Evolutionary conservation across 92 coral and sea anemone species (phyloP), one percentile per base, ranked within the genome.

Genomic region (Phenganax subtilis): DNA sequence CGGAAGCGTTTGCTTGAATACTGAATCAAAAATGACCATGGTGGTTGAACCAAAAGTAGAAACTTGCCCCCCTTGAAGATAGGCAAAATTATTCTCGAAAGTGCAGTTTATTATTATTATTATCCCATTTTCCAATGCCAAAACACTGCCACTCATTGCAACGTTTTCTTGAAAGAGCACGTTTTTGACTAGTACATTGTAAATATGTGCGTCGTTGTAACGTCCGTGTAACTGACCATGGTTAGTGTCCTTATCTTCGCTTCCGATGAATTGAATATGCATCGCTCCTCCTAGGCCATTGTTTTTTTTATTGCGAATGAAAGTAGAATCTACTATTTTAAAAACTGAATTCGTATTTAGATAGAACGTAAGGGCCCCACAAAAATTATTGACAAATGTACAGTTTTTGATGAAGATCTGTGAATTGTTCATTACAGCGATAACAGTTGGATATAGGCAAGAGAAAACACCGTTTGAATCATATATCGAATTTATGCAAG

Each of bases 21-120:
- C 82, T 54, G 82, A 67, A 64, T 85, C 58, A 31, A 30, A 57
- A 9, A 70, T 56, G 9, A 71, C 64, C 29, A 61, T 66, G 11
- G 77, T 61, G 5, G 70, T 81, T 0, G 85, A 63, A 10, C 84
- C 84, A 8, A 11, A 9, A 30, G 12, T 70, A 47, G 51, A 57
- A 11, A 80, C 25, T 27, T 76, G 63, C 16, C 75, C 80, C 55
- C 77, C 82, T 70, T 84, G 83, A 55, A 80, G 6, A 20, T 54
- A 53, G 57, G 88, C 80, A 80, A 85, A 92, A 80, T 94, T 94
- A 74, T 94, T 85, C n/a, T 69, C 57, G 25, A 94, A 90, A 5
- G 54, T 54, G 63, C 91, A 92, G 9, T 71, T 82, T 10, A 80
- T 82, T 6, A 92, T 47, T 9, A 80, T 88, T 12, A 81, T 67